Evolutionary conservation across 2,113 vertebrate genomes (phyloP), one percentile per base, ranked within the genome.

Genomic region (Crotalus helleri): DNA sequence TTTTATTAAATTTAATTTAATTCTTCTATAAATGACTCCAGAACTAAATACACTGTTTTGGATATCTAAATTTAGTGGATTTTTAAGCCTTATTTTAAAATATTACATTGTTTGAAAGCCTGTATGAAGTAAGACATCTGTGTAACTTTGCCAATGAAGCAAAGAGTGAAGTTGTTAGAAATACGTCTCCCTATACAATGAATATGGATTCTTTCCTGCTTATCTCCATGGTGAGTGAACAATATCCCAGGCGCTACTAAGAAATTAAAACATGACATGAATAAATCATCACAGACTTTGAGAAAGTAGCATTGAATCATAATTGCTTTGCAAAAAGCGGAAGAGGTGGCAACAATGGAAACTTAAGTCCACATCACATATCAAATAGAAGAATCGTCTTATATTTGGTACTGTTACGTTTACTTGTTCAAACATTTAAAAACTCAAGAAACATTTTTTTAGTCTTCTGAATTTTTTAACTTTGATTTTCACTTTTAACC

Each of bases 111-210:
- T 39, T 81, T 81, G 69, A 81, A 39, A 81, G 15, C 15, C 69
- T 81, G 33, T 69, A 33, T 17, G 29, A 69, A 69, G 12, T 69
- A 69, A 51, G 26, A 39, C n/a, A 90, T 51, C 12, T 64, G 6
- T 44, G 57, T 54, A 81, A 54, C 19, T 74, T 69, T 90, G 21
- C 8, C 9, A 55, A 5, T 5, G 19, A 21, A 46, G 4, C 0
- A 3, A 95, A 95, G 55, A 33, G 58, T 0, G 12, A 90, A 89
- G 85, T 26, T 13, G 13, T 2, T 49, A 87, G 44, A 64, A 93
- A 90, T 21, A 93, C 54, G n/a, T 87, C 15, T 1, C 92, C 44
- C 29, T 91, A 49, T 59, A 92, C 59, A 93, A 94, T 91, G 90
- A 91, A 55, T 90, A 89, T 46, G 4, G 26, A 23, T 88, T 69